These are phyloP conservation scores for Scaptodrosophila lebanonensis DNA, from an alignment of 1,140 invertebrate genomes.

Conservation along the genomic window DNA sequence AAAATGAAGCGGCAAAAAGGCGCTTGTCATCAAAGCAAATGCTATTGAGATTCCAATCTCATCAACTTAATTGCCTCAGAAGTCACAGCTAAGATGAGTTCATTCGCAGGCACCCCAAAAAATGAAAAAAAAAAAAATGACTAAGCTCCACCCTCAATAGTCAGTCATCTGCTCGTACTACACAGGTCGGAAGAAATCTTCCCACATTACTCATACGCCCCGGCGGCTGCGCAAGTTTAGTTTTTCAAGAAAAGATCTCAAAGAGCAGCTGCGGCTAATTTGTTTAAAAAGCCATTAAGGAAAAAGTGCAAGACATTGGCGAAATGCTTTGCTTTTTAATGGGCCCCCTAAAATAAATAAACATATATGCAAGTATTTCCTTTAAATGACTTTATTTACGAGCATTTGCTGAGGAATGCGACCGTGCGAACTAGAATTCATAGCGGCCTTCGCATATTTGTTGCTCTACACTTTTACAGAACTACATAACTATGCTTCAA, in stretches of 20 bases:
- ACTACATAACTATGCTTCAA: not conserved
- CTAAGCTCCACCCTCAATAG: constrained; percentile 35
- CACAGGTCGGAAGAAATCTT: constrained; percentile 24
- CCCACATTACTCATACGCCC: too few species aligned
- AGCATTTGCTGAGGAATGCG: constrained; percentile 2
- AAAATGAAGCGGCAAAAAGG: too few species aligned
- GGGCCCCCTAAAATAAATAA: constrained; percentile 34
- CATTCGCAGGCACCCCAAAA: constrained; percentile 2
- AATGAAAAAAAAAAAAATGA: constrained; percentile 11
- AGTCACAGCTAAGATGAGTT: too few species aligned
- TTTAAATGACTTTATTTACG: constrained; percentile 19
- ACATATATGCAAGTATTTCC: constrained; percentile 40
- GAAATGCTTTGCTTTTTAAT: too few species aligned
- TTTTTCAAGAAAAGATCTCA: constrained; percentile 32
- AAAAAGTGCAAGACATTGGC: too few species aligned
- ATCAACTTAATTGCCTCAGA: too few species aligned
- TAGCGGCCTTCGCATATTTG: constrained; percentile 9
- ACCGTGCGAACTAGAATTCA: constrained; percentile 43
- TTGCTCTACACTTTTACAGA: constrained; percentile 10
- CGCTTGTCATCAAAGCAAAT: too few species aligned
- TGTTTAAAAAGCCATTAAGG: constrained; percentile 50
- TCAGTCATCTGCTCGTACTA: constrained; percentile 61
- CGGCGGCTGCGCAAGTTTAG: too few species aligned
- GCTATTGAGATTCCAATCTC: too few species aligned
- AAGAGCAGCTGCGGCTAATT: constrained; percentile 66